These are phyloP conservation scores for Pongo abelii DNA, from an alignment of 2,113 vertebrate species.

Conservation along the genomic window DNA sequence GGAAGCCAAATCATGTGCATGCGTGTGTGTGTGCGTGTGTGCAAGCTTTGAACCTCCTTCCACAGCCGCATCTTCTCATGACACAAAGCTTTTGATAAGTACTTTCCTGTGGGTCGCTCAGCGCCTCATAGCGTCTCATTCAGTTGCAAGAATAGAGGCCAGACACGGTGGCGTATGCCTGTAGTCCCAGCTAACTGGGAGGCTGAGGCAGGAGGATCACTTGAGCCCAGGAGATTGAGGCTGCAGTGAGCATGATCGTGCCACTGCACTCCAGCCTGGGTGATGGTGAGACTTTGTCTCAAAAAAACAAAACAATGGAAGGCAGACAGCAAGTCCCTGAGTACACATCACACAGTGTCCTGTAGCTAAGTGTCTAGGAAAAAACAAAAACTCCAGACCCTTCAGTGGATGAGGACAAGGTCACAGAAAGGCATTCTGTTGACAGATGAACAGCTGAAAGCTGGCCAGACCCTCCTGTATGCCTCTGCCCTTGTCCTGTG, in stretches of 20 bases:
- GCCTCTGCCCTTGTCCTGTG: background rate
- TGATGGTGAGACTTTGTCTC: too few species aligned
- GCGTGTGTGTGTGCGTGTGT: rapidly evolving
- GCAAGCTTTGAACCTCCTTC: background rate
- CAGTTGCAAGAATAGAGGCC: background rate
- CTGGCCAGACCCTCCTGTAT: background rate
- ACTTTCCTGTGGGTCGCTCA: background rate
- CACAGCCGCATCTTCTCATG: background rate
- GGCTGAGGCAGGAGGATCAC: too few species aligned
- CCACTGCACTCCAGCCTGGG: too few species aligned
- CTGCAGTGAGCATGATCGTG: too few species aligned
- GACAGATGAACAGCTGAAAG: background rate
- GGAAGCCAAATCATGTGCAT: background rate
- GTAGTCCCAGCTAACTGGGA: too few species aligned
- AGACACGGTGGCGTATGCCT: too few species aligned
- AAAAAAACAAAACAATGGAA: background rate
- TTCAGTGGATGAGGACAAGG: background rate
- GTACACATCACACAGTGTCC: background rate
- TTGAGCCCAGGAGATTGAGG: too few species aligned
- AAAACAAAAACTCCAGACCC: background rate
- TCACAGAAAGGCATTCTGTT: background rate
- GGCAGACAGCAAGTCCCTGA: background rate
- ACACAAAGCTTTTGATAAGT: background rate
- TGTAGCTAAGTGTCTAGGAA: background rate
- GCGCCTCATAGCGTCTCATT: background rate